Conservation (phyloP, 2,888 invertebrate species). For the Acronicta psi region DNA sequence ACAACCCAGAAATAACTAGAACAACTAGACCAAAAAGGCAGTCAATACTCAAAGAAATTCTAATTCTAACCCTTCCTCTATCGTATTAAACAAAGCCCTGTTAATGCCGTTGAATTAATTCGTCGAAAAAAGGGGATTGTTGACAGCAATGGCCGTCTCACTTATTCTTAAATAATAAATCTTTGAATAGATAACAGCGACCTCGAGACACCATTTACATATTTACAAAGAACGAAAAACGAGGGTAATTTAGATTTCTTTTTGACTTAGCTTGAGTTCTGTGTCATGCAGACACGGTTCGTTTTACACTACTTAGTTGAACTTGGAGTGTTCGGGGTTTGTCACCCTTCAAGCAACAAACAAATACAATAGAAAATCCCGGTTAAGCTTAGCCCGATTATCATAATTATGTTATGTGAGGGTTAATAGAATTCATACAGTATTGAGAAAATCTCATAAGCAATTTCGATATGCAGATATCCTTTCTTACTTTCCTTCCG, state of each 20-base stretch:
- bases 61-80: conserved; percentile 26
- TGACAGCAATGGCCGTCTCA: conserved; percentile 62
- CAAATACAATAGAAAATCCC: too few species aligned
- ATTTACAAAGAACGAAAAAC: conserved; percentile 50
- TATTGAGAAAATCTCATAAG: too few species aligned
- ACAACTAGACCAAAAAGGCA: too few species aligned
- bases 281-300: conserved; percentile 17
- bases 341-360: neutral
- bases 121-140: conserved; percentile 59
- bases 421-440: too few species aligned
- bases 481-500: too few species aligned
- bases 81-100: conserved; percentile 34
- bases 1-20: too few species aligned
- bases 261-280: conserved; percentile 22
- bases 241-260: conserved; percentile 48
- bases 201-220: conserved; percentile 53
- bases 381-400: too few species aligned
- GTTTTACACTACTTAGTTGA: conserved; percentile 9
- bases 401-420: too few species aligned
- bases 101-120: conserved; percentile 60
- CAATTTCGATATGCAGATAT: too few species aligned
- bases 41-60: conserved; percentile 10
- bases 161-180: conserved; percentile 62
- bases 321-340: neutral
- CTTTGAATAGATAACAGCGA: conserved; percentile 62